Percentiles rank a stretch among this genome's conserved stretches.
Evolutionary conservation across 1,140 invertebrate genomes (phyloP).

Genomic region (Antheraea pernyi): DNA sequence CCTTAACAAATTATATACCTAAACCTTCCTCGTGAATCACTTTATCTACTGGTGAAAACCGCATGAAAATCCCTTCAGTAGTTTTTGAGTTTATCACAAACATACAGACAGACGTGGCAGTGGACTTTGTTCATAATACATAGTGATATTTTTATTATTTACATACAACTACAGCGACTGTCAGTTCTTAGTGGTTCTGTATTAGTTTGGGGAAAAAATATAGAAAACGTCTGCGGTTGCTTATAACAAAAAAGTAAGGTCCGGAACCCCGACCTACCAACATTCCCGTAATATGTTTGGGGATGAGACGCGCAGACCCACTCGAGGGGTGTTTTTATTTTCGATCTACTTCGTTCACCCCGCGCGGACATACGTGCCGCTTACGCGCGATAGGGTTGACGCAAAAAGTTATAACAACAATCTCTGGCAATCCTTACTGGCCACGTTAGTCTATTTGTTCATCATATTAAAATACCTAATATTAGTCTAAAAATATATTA

Average conservation of each 20-base stretch:
- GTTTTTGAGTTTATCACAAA: too few relatives aligned
- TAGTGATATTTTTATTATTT: too few relatives aligned
- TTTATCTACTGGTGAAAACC: too few relatives aligned
- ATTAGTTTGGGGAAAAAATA: neutral
- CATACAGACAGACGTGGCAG: too few relatives aligned
- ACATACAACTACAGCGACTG: too few relatives aligned
- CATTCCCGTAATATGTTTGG: conserved; percentile 69
- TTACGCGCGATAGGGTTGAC: conserved; percentile 32
- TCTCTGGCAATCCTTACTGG: neutral
- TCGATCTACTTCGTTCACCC: conserved; percentile 56
- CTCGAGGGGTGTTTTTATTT: conserved; percentile 66
- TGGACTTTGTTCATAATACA: too few relatives aligned
- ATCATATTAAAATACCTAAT: neutral
- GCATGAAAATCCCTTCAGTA: too few relatives aligned
- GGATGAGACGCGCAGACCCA: conserved; percentile 44
- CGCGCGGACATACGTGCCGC: conserved; percentile 53
- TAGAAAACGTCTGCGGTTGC: conserved; percentile 24
- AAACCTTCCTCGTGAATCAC: too few relatives aligned
- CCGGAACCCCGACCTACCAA: conserved; percentile 44
- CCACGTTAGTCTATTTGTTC: neutral
- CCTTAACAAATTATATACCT: too few relatives aligned
- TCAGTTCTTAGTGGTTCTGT: neutral
- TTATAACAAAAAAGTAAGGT: conserved; percentile 56
- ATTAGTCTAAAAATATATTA: too few relatives aligned
- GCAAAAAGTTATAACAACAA: neutral